These are phyloP conservation scores for Antheraea yamamai DNA, from an alignment of 2,888 invertebrate genomes.

Conservation along the genomic window DNA sequence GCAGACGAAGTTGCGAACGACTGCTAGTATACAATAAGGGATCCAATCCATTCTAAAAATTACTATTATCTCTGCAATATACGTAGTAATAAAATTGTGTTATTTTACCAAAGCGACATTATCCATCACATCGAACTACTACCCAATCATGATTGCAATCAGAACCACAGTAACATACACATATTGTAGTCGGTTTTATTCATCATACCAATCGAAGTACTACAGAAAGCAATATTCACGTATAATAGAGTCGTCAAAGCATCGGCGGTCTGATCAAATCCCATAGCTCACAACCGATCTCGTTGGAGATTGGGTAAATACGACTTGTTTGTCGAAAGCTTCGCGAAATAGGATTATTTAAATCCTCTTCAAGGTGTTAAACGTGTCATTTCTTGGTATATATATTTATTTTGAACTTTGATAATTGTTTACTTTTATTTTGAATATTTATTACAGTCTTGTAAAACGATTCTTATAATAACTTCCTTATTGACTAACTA, in stretches of 20 bases:
- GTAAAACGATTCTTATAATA: no score
- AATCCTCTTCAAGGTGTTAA: slow-evolving; percentile 36
- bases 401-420: neutral
- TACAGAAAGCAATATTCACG: slow-evolving; percentile 23
- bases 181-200: slow-evolving; percentile 4
- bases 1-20: no score
- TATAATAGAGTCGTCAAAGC: slow-evolving; percentile 24
- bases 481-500: no score
- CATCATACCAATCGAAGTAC: slow-evolving; percentile 1
- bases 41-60: no score
- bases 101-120: no score
- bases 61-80: no score
- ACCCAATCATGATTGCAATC: neutral
- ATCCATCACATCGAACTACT: no score
- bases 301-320: slow-evolving; percentile 41
- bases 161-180: neutral
- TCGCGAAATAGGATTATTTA: slow-evolving; percentile 45
- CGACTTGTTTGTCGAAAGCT: slow-evolving; percentile 42
- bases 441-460: no score
- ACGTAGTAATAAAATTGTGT: no score
- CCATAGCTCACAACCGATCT: slow-evolving; percentile 37
- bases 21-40: no score
- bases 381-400: slow-evolving; percentile 33
- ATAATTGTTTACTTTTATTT: neutral
- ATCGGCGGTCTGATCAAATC: slow-evolving; percentile 34